These are phyloP conservation scores for Drosophila busckii DNA, from an alignment of 1,140 invertebrate genomes.

Conservation along the genomic window DNA sequence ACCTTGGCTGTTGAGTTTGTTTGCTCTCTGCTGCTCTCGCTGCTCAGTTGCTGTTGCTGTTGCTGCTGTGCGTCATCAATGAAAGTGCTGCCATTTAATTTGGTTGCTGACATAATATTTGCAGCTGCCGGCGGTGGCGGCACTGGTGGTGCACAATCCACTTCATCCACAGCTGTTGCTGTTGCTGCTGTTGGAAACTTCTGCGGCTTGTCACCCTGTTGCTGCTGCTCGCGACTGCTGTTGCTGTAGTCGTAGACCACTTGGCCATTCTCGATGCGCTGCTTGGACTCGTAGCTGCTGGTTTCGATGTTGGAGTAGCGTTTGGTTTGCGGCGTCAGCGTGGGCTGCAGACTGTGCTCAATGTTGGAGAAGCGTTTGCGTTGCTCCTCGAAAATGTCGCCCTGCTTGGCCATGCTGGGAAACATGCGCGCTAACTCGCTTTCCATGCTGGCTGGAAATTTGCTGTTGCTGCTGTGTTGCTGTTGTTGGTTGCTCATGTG, in stretches of 20 bases:
- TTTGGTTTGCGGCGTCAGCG: slow-evolving; percentile 31
- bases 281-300: slow-evolving; percentile 58
- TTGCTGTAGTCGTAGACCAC: slow-evolving; percentile 60
- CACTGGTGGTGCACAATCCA: slow-evolving; percentile 43
- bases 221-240: slow-evolving; percentile 48
- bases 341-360: slow-evolving; percentile 28
- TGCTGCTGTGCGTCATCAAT: slow-evolving; percentile 49
- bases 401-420: slow-evolving; percentile 41
- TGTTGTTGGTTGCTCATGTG: slow-evolving; percentile 27
- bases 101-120: slow-evolving; percentile 74
- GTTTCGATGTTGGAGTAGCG: slow-evolving; percentile 77
- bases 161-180: slow-evolving; percentile 5
- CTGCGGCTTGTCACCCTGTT: slow-evolving; percentile 30
- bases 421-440: slow-evolving; percentile 68
- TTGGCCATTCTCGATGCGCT: slow-evolving; percentile 70
- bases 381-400: slow-evolving; percentile 62
- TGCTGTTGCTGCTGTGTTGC: slow-evolving; percentile 5
- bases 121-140: slow-evolving; percentile 49
- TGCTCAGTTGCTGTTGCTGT: slow-evolving; percentile 30
- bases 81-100: slow-evolving; percentile 72
- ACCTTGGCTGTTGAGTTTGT: slow-evolving; percentile 22
- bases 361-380: slow-evolving; percentile 74
- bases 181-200: background rate
- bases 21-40: slow-evolving; percentile 7
- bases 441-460: slow-evolving; percentile 60